A percentile compares a stretch with the other conserved stretches of the same genome.
Conservation (phyloP, 2,797 vertebrate genomes). For the Merluccius polli region DNA sequence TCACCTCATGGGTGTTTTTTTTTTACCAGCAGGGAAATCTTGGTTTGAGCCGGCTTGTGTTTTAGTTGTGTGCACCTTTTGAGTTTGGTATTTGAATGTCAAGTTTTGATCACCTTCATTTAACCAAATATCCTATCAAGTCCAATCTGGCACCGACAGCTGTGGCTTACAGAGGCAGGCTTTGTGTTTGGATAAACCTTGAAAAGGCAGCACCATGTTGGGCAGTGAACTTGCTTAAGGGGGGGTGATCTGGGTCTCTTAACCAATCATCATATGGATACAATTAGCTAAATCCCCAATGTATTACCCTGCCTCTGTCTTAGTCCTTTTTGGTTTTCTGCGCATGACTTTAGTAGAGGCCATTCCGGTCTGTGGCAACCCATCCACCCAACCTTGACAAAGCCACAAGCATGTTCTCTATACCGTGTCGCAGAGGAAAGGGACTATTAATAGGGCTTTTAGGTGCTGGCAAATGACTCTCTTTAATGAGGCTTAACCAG, state of each 20-base stretch:
- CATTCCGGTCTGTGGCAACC: constrained; percentile 37
- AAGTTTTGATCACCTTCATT: neutral
- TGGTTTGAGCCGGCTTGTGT: too few relatives aligned
- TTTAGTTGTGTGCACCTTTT: neutral
- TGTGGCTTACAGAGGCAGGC: neutral
- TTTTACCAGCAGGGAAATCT: too few relatives aligned
- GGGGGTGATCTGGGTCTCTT: neutral
- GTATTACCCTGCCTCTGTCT: constrained; percentile 33
- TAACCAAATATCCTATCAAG: neutral
- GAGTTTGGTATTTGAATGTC: neutral
- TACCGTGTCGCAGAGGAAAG: constrained; percentile 27
- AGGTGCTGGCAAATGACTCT: constrained; percentile 24
- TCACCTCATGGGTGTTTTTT: too few relatives aligned
- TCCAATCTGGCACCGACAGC: neutral
- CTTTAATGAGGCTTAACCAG: constrained; percentile 9
- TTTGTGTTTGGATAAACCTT: neutral
- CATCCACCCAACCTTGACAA: constrained; percentile 44
- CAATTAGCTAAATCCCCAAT: constrained; percentile 33
- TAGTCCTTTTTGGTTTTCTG: constrained; percentile 16
- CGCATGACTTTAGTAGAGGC: constrained; percentile 24
- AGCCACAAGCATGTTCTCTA: constrained; percentile 7
- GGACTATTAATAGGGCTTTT: constrained; percentile 43
- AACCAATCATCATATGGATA: constrained; percentile 33
- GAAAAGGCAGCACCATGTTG: neutral
- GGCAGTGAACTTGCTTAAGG: neutral